Base-by-base conservation (phyloP, 2,888 invertebrate genomes). In the Creontiades dilutus region DNA sequence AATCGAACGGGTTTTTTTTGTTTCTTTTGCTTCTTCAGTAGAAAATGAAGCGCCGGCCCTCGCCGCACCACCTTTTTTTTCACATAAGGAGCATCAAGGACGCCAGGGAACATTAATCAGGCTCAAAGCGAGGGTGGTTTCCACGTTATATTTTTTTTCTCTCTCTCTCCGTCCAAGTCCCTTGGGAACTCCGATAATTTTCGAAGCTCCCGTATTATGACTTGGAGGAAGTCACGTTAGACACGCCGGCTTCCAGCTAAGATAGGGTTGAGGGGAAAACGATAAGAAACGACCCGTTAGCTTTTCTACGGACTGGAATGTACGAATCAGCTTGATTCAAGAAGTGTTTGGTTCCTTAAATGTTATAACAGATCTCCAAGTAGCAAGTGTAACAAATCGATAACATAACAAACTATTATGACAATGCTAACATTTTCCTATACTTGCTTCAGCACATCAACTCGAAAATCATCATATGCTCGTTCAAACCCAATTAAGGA, bases 111-210 rank as follows among this genome's bases (percentile, higher is more conserved):
- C 55, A 84, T 84, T 84, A 84, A 55, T 84, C 84, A 84, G 55
- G 84, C 47, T 84, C 52, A 48, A 27, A n/a, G 52, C 16, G 84
- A 84, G 84, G 84, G 84, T 84, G 84, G 84, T 48, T 84, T 84
- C 52, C 0, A 27, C 81, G 27, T 81, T 23, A 14, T 81, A 47
- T 81, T 81, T 81, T 81, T n/a, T 13, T 16, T 28, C 23, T 46
- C 13, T 80, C 19, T 28, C 23, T 46, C 13, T 80, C 19, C 4
- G 9, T 16, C 81, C 19, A 81, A 37, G 46, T 81, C 76, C 76
- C 76, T 76, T 76, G 76, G 81, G 37, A 81, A 47, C 19, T n/a
- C 46, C 46, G 81, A 81, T 81, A 23, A 81, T 81, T 81, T 81
- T 47, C 13, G 76, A 37, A 37, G 81, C 23, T 81, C 46, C 81